A percentile compares a stretch with the other conserved stretches of the same genome.
Conservation (phyloP, 2,113 vertebrate genomes). For the Gallinago jamesoni region DNA sequence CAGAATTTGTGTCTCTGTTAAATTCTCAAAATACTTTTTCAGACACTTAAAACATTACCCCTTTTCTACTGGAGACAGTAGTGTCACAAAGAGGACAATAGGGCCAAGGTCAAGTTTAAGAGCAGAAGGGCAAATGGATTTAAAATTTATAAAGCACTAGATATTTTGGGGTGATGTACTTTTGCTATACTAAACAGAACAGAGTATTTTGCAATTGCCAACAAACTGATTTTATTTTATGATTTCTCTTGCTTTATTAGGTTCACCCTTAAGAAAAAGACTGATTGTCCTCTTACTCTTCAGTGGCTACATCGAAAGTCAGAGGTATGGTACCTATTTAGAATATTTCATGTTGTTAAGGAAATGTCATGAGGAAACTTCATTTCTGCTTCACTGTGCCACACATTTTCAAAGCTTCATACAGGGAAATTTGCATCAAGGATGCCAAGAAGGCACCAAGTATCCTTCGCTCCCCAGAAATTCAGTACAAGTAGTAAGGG, state of each 20-base stretch:
- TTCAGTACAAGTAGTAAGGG: background rate
- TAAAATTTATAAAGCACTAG: background rate
- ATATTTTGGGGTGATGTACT: background rate
- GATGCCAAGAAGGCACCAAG: background rate
- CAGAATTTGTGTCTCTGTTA: background rate
- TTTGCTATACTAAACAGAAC: background rate
- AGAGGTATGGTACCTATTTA: background rate
- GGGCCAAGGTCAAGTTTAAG: background rate
- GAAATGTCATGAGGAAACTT: background rate
- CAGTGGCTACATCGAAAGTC: background rate
- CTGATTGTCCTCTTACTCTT: background rate
- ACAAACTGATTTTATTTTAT: background rate
- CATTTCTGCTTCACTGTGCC: background rate
- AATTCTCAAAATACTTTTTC: background rate
- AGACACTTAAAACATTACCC: background rate
- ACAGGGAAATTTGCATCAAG: background rate
- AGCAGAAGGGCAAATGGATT: background rate
- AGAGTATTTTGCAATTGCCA: background rate
- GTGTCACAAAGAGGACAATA: background rate
- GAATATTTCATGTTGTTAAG: background rate
- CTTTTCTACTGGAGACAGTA: background rate
- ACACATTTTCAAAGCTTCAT: background rate
- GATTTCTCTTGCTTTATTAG: background rate
- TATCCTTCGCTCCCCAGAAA: background rate
- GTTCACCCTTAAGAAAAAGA: background rate